A percentile compares a stretch with the other conserved stretches of the same genome.
phyloP scores from a whole-genome alignment of 2,888 invertebrate species.

The Ochropleura plecta region DNA sequence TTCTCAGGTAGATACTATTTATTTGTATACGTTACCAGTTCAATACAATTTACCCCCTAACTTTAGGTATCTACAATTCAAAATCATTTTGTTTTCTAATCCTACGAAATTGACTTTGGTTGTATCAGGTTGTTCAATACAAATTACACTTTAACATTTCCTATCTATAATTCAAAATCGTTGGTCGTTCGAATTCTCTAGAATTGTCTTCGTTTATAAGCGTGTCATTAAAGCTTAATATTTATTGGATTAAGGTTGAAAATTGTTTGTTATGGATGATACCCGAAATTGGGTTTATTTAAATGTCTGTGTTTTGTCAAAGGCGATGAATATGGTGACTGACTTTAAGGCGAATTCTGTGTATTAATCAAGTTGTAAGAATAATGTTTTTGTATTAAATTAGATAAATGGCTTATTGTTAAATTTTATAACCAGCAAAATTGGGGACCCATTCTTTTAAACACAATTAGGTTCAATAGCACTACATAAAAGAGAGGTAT shows the following conservation, averaged over 20 bases:
- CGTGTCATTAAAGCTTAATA: slow-evolving; percentile 9
- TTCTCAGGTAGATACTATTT: background rate
- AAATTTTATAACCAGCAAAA: background rate
- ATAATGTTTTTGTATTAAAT: slow-evolving; percentile 14
- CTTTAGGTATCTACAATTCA: rapidly evolving
- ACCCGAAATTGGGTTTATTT: slow-evolving; percentile 7
- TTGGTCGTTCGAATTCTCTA: background rate
- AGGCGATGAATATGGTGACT: background rate
- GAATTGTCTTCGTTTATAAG: slow-evolving; percentile 3
- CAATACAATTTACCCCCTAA: slow-evolving; percentile 17
- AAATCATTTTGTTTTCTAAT: slow-evolving; percentile 6
- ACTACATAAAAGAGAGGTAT: no score
- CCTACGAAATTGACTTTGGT: slow-evolving; percentile 12
- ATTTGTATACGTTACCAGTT: background rate
- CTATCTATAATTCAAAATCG: slow-evolving; percentile 5
- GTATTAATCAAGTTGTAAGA: slow-evolving; percentile 9
- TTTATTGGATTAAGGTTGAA: slow-evolving; percentile 11
- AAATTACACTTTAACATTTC: background rate
- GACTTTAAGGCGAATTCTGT: slow-evolving; percentile 35
- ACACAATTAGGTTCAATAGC: no score
- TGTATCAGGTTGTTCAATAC: background rate
- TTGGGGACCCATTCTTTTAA: background rate
- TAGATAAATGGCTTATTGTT: background rate
- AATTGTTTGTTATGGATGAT: slow-evolving; percentile 7
- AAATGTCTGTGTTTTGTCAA: slow-evolving; percentile 22